Base-by-base conservation (phyloP, 2,113 vertebrate genomes). In the Conger conger region DNA sequence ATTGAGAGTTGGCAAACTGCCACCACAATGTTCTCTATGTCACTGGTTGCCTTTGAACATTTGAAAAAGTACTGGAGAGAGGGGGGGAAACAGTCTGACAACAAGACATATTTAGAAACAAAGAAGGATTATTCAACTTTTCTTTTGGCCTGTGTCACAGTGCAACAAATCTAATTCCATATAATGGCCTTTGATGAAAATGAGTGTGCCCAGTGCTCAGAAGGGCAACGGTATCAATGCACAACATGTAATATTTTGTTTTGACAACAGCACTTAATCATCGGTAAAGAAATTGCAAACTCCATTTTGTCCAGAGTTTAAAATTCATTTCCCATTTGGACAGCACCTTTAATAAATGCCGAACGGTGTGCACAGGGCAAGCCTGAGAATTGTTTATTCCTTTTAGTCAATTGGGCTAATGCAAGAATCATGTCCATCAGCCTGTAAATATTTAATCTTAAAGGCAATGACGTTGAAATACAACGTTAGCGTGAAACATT, bases 321-420 rank as follows among this genome's bases (percentile, higher is more conserved):
- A 54, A 91, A 91, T 93, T 91, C 89, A 93, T 93, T 90, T 93
- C 83, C 88, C 83, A 85, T 87, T 90, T 90, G 90, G 91, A 91
- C 89, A 90, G 86, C 88, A 86, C 80, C 88, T 92, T 91, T 91
- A 92, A 93, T 93, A 93, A 93, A 93, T 92, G 91, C 87, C 87
- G 83, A 87, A 92, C 83, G 87, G 15, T 17, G 36, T 20, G 23
- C 13, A 0, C 57, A 17, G 37, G 50, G 84, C 78, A 30, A 50
- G 73, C 85, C 88, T 90, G 36, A 83, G 94, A 92, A 94, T 92
- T 89, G 90, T 94, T 93, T 92, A 91, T 93, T 92, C 88, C 90
- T 94, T 92, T 93, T 92, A 93, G 92, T 91, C 93, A 95, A 94
- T 95, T 91, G 93, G 89, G 91, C 93, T 95, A 95, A 95, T 95